Evolutionary conservation across 2,113 vertebrate species (phyloP), one percentile per base, ranked within the genome.

Genomic region (Isichthys henryi): DNA sequence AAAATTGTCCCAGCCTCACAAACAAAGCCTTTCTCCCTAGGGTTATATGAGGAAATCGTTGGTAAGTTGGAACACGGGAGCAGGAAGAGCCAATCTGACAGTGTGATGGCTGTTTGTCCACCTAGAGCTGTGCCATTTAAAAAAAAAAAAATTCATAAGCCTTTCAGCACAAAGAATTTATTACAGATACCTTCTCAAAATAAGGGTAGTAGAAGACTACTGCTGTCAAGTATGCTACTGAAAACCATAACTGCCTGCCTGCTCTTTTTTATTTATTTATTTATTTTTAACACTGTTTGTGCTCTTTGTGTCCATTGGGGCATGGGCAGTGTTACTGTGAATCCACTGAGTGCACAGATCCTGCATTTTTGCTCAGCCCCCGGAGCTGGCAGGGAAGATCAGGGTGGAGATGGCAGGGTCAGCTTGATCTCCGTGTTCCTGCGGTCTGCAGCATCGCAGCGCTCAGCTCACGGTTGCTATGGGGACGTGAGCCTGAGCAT

Each of bases 301-400:
- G 74, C 10, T 80, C 35, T 80, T 80, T 80, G 74, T 80, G 35
- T 74, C 66, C 1, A 5, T 11, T 35, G 31, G 66, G 35, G 35
- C 70, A 39, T 17, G 35, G 70, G 70, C 74, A 43, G 35, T 39
- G 74, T 80, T 80, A 43, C 35, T 17, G 35, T 80, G 74, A 45
- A 62, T 21, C 86, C 58, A 70, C 15, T 21, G 43, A 84, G 80
- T 48, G 17, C 46, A 21, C 0, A 88, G 35, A 70, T 43, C 13
- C 50, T 87, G 86, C 53, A 43, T 88, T 43, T 58, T 88, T 88
- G 31, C 86, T 88, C 53, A 62, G 86, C 86, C 86, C 23, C 35
- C 58, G n/a, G 53, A 88, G 35, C 86, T 88, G 35, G 39, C 31
- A 70, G 53, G 15, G 58, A 48, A 58, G n/a, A 39, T 11, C 48